These are phyloP conservation scores for Pseudoips prasinana DNA, from an alignment of 2,888 invertebrate genomes.

Conservation along the genomic window DNA sequence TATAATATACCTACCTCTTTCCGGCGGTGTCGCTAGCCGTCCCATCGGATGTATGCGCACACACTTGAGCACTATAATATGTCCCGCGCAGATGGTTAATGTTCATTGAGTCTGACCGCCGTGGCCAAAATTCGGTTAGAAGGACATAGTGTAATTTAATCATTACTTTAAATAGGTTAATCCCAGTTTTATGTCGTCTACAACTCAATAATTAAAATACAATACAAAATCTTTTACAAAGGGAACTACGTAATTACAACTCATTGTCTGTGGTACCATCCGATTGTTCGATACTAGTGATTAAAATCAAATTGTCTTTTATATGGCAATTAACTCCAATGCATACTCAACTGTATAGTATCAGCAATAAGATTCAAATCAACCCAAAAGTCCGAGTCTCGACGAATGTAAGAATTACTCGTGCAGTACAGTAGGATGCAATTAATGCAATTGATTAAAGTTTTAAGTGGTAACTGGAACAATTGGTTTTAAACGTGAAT, in stretches of 20 bases:
- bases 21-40: too few species aligned
- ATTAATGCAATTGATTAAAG: slow-evolving; percentile 59
- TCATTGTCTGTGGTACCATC: slow-evolving; percentile 53
- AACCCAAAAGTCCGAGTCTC: neutral
- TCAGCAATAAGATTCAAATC: slow-evolving; percentile 2
- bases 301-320: slow-evolving; percentile 56
- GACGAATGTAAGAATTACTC: slow-evolving; percentile 28
- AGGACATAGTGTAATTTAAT: too few species aligned
- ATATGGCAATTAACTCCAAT: slow-evolving; percentile 7
- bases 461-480: slow-evolving; percentile 34
- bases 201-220: too few species aligned
- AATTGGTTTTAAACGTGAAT: slow-evolving; percentile 18
- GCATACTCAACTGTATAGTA: slow-evolving; percentile 9
- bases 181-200: too few species aligned
- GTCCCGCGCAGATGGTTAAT: too few species aligned
- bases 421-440: slow-evolving; percentile 40
- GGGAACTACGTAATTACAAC: slow-evolving; percentile 55
- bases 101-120: too few species aligned
- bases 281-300: slow-evolving; percentile 57
- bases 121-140: too few species aligned
- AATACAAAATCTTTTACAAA: slow-evolving; percentile 39
- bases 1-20: too few species aligned
- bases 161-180: too few species aligned
- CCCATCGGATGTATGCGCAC: too few species aligned
- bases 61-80: too few species aligned